Conservation (phyloP, 2,113 vertebrate genomes). For the Onychostoma macrolepis region DNA sequence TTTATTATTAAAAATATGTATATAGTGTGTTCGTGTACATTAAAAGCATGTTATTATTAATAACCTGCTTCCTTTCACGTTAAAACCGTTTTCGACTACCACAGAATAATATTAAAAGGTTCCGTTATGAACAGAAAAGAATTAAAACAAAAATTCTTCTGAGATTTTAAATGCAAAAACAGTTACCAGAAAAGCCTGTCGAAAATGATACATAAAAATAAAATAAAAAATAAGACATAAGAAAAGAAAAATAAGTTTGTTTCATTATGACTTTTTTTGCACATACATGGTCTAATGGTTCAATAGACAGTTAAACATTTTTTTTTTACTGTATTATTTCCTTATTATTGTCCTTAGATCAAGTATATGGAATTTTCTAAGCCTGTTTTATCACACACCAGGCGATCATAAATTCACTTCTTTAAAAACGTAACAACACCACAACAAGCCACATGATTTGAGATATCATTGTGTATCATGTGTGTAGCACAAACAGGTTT, state of each 20-base stretch:
- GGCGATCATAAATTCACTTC: not conserved
- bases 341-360: not conserved
- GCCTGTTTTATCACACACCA: not conserved
- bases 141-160: not conserved
- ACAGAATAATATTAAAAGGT: not conserved
- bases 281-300: not conserved
- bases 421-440: not conserved
- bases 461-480: not conserved
- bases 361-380: not conserved
- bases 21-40: not conserved
- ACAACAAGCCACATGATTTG: constrained; percentile 4
- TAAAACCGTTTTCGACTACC: not conserved
- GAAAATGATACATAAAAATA: not conserved
- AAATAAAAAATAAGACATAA: not conserved
- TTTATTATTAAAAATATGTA: not conserved
- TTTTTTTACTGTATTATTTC: not conserved
- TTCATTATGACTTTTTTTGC: not conserved
- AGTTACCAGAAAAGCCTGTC: not conserved
- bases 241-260: too few relatives aligned
- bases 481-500: not conserved
- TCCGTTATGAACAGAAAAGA: not conserved
- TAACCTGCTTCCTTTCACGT: not conserved
- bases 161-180: not conserved
- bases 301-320: too few relatives aligned
- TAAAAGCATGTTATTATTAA: not conserved